phyloP scores from a whole-genome alignment of 2,888 invertebrate species.

The Baccha elongata region DNA sequence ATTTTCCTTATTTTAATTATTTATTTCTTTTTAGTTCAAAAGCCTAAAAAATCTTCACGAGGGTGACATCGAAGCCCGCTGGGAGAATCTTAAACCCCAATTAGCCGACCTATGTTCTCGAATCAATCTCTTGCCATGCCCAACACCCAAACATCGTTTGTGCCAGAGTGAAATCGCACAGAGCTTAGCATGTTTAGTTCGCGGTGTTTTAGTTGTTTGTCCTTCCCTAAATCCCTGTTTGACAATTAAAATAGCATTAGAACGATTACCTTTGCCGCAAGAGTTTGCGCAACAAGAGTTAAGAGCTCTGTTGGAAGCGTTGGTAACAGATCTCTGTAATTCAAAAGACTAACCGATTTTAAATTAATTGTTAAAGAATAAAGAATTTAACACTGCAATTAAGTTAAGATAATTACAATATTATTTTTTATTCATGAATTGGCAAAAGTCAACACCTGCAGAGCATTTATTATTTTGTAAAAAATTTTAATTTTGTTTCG shows the following conservation, averaged over 20 bases:
- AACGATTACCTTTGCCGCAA: conserved; percentile 81
- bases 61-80: conserved; percentile 80
- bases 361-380: conserved; percentile 23
- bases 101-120: conserved; percentile 82
- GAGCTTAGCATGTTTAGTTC: conserved; percentile 80
- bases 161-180: conserved; percentile 82
- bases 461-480: conserved; percentile 46
- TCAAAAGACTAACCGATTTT: conserved; percentile 59
- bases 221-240: conserved; percentile 80
- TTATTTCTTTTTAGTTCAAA: conserved; percentile 77
- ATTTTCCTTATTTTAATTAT: conserved; percentile 3
- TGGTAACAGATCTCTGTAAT: conserved; percentile 77
- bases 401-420: conserved; percentile 31
- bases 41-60: conserved; percentile 79
- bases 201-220: conserved; percentile 80
- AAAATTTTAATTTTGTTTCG: conserved; percentile 32
- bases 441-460: conserved; percentile 7
- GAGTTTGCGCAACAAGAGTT: conserved; percentile 81
- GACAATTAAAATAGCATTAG: conserved; percentile 80
- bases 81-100: conserved; percentile 81
- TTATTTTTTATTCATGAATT: conserved; percentile 15
- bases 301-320: conserved; percentile 77
- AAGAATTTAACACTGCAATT: conserved; percentile 10
- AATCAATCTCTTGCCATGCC: conserved; percentile 81
- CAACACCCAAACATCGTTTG: conserved; percentile 82